Base-by-base conservation (phyloP, 1,140 invertebrate species). In the Saccostrea glomerata region DNA sequence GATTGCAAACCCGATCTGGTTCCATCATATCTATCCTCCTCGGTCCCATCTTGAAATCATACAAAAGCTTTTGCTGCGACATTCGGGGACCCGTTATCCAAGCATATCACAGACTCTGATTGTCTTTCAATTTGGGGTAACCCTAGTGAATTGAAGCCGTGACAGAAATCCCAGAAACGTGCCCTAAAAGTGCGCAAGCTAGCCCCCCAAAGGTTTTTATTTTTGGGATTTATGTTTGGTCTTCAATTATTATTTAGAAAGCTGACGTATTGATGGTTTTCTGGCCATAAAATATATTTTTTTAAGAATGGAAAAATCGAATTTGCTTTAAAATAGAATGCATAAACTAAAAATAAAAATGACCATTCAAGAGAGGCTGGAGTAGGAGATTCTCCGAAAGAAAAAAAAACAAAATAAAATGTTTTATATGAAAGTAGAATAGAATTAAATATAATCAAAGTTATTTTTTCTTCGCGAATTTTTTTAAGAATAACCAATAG, bases 11-110 rank as follows among this genome's bases (percentile, higher is more conserved):
- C 84, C 86, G 86, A 73, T 88, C 54, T 88, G 82, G 30, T 77
- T 86, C 87, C 88, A 90, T 90, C 89, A 86, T 87, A 83, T 88
- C 86, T 84, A 83, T 89, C 89, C 89, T 47, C 89, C 82, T 30
- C 60, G 89, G 89, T 86, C 87, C 89, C 63, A 89, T 89, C 70
- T 84, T 66, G n/a, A 89, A 87, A 87, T 89, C 89, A 87, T 56
- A 89, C 86, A 63, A 87, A 89, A 73, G 86, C 82, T 84, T 47
- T 83, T 82, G 83, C 36, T 77, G 86, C 85, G 89, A 89, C 89
- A 89, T 85, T 85, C 87, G 85, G 89, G 89, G 86, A 89, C 86
- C 55, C n/a, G 86, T 87, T 87, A 87, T 87, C 86, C 82, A 60
- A 84, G 82, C 56, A 83, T 47, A 86, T 84, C 88, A 89, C 60